Conservation (phyloP, 2,888 invertebrate genomes). For the Drosophila subsilvestris region DNA sequence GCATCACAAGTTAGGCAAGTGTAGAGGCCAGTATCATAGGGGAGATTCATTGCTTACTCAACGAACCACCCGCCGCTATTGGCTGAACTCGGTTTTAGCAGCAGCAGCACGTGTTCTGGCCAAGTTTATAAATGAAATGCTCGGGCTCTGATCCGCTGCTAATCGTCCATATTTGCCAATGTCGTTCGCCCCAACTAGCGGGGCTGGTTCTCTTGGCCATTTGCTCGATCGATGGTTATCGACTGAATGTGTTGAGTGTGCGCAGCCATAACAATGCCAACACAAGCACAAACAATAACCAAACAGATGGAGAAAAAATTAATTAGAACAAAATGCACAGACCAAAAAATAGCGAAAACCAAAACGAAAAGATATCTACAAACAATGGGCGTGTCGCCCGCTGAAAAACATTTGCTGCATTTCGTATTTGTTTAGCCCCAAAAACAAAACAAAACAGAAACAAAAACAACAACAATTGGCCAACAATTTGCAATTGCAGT, state of each 20-base stretch:
- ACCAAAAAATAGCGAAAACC: neutral
- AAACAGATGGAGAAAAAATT: conserved; percentile 65
- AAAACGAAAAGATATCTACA: conserved; percentile 71
- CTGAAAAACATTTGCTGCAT: conserved; percentile 41
- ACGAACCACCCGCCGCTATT: conserved; percentile 26
- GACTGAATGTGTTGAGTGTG: conserved; percentile 73
- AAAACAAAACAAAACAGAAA: neutral
- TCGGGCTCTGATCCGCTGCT: conserved; percentile 49
- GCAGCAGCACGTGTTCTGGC: conserved; percentile 65
- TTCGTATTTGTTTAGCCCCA: conserved; percentile 71
- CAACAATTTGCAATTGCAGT: conserved; percentile 63
- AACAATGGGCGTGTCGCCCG: conserved; percentile 72
- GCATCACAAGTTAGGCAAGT: conserved; percentile 31
- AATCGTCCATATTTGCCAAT: conserved; percentile 77
- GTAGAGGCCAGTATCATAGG: neutral
- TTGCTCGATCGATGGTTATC: conserved; percentile 69
- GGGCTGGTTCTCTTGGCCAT: conserved; percentile 33
- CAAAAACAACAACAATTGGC: conserved; percentile 62
- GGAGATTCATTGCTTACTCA: conserved; percentile 3
- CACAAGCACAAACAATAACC: conserved; percentile 26
- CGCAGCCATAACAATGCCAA: conserved; percentile 47
- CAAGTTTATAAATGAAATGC: conserved; percentile 22
- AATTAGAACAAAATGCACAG: conserved; percentile 77
- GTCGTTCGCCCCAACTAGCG: conserved; percentile 71
- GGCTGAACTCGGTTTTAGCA: neutral